A percentile compares a stretch with the other conserved stretches of the same genome.
phyloP scores from a whole-genome alignment of 2,888 invertebrate species.

The Nemapogon koenigi region DNA sequence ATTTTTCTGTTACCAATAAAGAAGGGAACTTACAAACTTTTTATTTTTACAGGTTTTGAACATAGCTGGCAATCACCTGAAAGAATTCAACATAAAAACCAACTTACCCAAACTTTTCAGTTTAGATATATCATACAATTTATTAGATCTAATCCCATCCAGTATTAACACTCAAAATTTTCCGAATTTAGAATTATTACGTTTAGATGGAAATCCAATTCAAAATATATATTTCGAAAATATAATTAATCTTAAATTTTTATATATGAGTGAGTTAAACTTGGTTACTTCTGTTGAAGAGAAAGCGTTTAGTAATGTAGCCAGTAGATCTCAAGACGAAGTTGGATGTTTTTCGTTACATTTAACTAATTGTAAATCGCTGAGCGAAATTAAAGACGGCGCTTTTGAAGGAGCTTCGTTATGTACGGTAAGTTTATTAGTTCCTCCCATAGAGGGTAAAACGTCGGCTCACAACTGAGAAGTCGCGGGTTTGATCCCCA shows the following conservation, averaged over 20 bases:
- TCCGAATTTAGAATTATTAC: constrained; percentile 51
- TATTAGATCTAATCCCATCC: constrained; percentile 47
- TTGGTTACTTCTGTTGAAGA: constrained; percentile 36
- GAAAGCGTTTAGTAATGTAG: constrained; percentile 54
- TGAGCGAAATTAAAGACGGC: constrained; percentile 42
- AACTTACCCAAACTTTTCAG: constrained; percentile 45
- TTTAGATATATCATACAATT: constrained; percentile 60
- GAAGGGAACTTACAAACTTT: neutral
- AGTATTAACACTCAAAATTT: constrained; percentile 41
- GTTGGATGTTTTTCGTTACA: constrained; percentile 52
- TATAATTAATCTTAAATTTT: constrained; percentile 41
- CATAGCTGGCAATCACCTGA: constrained; percentile 51
- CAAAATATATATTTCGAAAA: constrained; percentile 49
- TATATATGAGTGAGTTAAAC: constrained; percentile 48
- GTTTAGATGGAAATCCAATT: constrained; percentile 62
- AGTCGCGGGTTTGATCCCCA: constrained; percentile 1
- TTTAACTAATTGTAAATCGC: constrained; percentile 45
- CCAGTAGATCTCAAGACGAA: constrained; percentile 34
- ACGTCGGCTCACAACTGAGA: neutral
- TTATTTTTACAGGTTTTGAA: constrained; percentile 41
- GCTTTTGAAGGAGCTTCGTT: constrained; percentile 55
- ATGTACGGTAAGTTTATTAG: constrained; percentile 54
- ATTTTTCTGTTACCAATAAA: no score
- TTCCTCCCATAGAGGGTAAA: constrained; percentile 1
- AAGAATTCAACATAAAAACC: constrained; percentile 42